Evolutionary conservation across 2,888 invertebrate genomes (phyloP).

Genomic region (Pilophorus perplexus): DNA sequence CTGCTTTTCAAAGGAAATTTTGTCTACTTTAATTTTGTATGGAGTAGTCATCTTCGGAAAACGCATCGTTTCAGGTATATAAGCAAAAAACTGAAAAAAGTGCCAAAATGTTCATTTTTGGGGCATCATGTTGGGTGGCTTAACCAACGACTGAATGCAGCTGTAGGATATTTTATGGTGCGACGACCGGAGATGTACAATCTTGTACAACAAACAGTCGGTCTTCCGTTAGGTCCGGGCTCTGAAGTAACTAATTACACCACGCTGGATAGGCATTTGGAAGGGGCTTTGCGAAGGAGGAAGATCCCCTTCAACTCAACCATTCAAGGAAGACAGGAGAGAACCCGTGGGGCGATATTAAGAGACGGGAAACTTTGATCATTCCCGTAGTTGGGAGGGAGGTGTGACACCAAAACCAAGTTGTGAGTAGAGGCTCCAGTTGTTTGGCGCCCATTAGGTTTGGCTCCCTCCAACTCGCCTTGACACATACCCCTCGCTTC

Average conservation of each 20-base stretch:
- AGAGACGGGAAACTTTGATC: conserved; percentile 42
- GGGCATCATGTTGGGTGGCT: too few species aligned
- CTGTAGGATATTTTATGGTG: too few species aligned
- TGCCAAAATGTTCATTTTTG: too few species aligned
- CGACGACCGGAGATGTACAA: too few species aligned
- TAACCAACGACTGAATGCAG: too few species aligned
- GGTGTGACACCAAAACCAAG: background rate
- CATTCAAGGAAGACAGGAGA: conserved; percentile 5
- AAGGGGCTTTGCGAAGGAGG: background rate
- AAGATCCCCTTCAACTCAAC: conserved; percentile 5
- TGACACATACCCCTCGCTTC: conserved; percentile 27
- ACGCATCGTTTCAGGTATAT: too few species aligned
- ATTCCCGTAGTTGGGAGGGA: conserved; percentile 20
- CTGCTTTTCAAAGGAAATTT: too few species aligned
- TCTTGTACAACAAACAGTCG: too few species aligned
- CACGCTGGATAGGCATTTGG: background rate
- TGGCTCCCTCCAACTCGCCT: conserved; percentile 15
- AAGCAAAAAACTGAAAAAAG: too few species aligned
- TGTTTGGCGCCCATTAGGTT: conserved; percentile 37
- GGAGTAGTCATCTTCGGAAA: too few species aligned
- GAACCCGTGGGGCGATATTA: conserved; percentile 29
- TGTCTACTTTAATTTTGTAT: too few species aligned
- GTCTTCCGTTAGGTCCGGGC: too few species aligned
- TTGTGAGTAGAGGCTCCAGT: conserved; percentile 33
- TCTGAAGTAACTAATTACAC: background rate